Evolutionary conservation across 2,888 invertebrate species (phyloP), one percentile per base, ranked within the genome.

Genomic region (Incurvaria masculella): DNA sequence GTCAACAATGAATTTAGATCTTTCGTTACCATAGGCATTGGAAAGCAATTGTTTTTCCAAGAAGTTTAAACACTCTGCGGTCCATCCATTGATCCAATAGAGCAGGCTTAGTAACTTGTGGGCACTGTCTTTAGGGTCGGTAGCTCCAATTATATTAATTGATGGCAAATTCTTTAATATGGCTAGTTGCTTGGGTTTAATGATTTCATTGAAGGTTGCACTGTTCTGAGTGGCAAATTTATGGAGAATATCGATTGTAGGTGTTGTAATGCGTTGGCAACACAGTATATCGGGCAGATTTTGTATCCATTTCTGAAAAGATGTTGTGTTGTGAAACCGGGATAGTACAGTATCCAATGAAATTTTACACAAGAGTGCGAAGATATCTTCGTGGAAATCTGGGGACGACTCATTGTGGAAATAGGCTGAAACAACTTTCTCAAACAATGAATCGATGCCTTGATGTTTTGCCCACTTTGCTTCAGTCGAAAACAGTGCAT

Each of bases 201-300:
- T 59, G 1, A 79, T 69, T 5, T 61, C 52, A 54, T 83, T 72
- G 52, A 86, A 84, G 11, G 66, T 62, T 16, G 48, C 51, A 57
- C 81, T 83, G 52, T 74, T 79, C 46, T 79, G 76, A 45, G 81
- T 78, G 18, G 83, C 82, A 60, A 87, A 78, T 52, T 76, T 72
- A 16, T 81, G 76, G 51, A 87, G 67, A 5, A 81, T 81, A 48
- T 81, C 60, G n/a, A 86, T 61, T 3, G 81, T 79, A 55, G 79
- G 68, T 39, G 69, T 61, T 38, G 75, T 74, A 6, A 87, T 55
- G 44, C 62, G 68, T 39, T 70, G 60, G n/a, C 73, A 66, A 50
- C 81, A 66, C 44, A 87, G 64, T 50, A 85, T 71, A 51, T 81
- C 72, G 0, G 86, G 84, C 52, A 86, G 61, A 49, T 73, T 73